phyloP scores from a whole-genome alignment of 1,140 invertebrate species.

The Ceratosolen fusciceps region DNA sequence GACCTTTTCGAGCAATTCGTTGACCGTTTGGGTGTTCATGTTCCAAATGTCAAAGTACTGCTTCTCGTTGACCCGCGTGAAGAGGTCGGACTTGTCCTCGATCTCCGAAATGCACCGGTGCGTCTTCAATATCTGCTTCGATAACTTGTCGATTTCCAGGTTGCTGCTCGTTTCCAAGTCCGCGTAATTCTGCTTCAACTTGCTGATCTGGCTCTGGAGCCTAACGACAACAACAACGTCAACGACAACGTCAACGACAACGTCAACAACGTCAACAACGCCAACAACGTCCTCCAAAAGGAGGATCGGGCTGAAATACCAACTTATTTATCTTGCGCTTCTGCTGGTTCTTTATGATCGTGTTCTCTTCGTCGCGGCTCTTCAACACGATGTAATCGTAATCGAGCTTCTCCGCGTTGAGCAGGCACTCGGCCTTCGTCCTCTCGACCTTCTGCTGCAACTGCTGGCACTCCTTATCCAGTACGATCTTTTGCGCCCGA shows the following conservation, averaged over 20 bases:
- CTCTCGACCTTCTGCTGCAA: constrained; percentile 84
- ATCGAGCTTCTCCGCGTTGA: constrained; percentile 89
- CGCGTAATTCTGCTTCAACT: constrained; percentile 75
- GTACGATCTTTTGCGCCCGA: constrained; percentile 77
- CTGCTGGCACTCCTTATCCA: constrained; percentile 80
- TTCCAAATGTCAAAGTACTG: constrained; percentile 76
- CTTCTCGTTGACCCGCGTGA: constrained; percentile 75
- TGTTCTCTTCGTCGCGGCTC: constrained; percentile 88
- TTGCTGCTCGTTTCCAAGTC: constrained; percentile 75
- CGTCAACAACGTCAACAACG: too few species aligned
- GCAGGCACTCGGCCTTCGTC: constrained; percentile 78
- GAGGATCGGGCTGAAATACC: constrained; percentile 12
- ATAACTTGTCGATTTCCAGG: constrained; percentile 73
- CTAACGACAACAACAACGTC: constrained; percentile 68
- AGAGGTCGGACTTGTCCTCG: constrained; percentile 78
- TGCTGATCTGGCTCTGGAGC: constrained; percentile 80
- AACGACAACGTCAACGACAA: not conserved
- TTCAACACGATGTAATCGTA: constrained; percentile 89
- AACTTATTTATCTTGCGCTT: constrained; percentile 82
- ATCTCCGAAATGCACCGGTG: constrained; percentile 78
- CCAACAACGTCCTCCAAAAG: constrained; percentile 23
- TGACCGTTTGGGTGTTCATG: constrained; percentile 77
- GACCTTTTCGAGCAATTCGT: constrained; percentile 72
- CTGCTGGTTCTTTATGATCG: constrained; percentile 85
- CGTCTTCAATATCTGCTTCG: constrained; percentile 75